Evolutionary conservation across 1,140 invertebrate species (phyloP).

Genomic region (Frieseomelitta varia): DNA sequence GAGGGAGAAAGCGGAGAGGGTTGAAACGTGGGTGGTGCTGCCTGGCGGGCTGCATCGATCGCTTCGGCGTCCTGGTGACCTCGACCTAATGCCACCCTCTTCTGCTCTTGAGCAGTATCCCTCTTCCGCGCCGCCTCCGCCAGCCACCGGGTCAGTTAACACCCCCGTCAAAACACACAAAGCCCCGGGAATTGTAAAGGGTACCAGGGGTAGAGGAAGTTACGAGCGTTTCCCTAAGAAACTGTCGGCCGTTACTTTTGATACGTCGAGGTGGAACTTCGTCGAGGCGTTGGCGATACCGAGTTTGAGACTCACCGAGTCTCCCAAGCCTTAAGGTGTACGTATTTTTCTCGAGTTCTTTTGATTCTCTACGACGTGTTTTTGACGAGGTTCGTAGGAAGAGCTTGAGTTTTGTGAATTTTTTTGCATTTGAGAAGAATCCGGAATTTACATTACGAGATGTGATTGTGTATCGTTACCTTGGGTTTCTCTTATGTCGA

Average conservation of each 20-base stretch:
- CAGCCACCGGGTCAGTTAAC: slow-evolving; percentile 71
- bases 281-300: too few species aligned
- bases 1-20: slow-evolving; percentile 43
- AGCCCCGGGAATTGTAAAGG: slow-evolving; percentile 29
- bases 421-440: neutral
- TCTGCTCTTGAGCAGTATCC: slow-evolving; percentile 44
- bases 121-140: slow-evolving; percentile 53
- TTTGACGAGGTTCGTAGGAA: neutral
- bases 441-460: too few species aligned
- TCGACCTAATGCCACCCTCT: slow-evolving; percentile 79
- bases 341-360: neutral
- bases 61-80: slow-evolving; percentile 79
- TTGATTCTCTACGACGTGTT: neutral
- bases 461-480: too few species aligned
- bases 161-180: slow-evolving; percentile 73
- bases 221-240: neutral
- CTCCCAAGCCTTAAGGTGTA: neutral
- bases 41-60: slow-evolving; percentile 78
- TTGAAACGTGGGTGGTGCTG: slow-evolving; percentile 49
- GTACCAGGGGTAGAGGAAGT: too few species aligned
- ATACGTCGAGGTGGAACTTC: neutral
- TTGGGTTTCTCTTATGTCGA: too few species aligned
- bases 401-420: neutral
- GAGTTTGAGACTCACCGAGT: neutral
- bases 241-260: neutral